These are phyloP conservation scores for Metopia argyrocephala DNA, from an alignment of 2,888 invertebrate genomes.

Conservation along the genomic window DNA sequence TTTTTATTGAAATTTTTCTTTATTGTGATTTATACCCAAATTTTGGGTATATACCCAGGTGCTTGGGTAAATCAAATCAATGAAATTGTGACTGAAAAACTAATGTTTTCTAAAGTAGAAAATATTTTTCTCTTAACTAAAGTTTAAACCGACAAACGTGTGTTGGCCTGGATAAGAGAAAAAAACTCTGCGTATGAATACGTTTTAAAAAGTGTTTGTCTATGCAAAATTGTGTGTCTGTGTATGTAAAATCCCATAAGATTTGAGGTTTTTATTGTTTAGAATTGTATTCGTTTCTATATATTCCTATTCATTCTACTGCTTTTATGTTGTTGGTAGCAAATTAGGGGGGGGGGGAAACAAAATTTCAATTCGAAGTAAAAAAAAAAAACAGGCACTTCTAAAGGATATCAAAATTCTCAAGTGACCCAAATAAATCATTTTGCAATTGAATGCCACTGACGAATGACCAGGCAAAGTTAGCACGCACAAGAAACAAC, in stretches of 20 bases:
- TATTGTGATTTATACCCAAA: too few relatives aligned
- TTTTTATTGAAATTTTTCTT: too few relatives aligned
- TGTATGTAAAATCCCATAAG: conserved; percentile 47
- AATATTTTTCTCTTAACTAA: neutral
- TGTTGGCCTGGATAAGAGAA: conserved; percentile 8
- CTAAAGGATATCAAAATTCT: conserved; percentile 62
- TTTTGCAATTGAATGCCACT: conserved; percentile 72
- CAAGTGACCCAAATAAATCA: conserved; percentile 77
- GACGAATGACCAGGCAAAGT: conserved; percentile 58
- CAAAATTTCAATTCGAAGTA: neutral
- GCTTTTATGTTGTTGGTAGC: conserved; percentile 35
- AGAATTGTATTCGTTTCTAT: neutral
- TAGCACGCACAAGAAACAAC: conserved; percentile 35
- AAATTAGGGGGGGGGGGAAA: neutral
- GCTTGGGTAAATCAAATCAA: too few relatives aligned
- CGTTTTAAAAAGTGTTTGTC: neutral
- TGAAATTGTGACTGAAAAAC: too few relatives aligned
- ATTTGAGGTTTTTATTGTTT: conserved; percentile 50
- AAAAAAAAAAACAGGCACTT: neutral
- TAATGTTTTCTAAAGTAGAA: too few relatives aligned
- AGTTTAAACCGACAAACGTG: neutral
- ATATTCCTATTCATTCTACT: neutral
- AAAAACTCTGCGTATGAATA: conserved; percentile 14
- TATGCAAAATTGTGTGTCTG: neutral
- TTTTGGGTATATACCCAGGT: too few relatives aligned